Evolutionary conservation across 2,797 vertebrate species (phyloP), one percentile per base, ranked within the genome.

Genomic region (Sardinella longiceps): DNA sequence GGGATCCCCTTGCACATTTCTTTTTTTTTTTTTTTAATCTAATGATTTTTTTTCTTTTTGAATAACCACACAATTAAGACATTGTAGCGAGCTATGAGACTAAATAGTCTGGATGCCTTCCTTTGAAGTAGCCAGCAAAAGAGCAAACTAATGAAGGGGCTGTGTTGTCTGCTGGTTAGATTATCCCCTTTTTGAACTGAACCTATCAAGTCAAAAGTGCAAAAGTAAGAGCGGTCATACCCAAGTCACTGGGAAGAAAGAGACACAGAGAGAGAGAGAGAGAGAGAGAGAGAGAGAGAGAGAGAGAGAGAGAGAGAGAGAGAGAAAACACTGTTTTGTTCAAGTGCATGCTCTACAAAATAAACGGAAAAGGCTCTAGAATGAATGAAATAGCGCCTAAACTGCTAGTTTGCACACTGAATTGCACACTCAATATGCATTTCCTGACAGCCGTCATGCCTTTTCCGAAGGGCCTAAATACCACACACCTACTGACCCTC

Each of bases 131-230:
- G 30, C 30, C 66, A 39, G 66, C 30, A 33, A 74, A 74, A 74
- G 11, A 4, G 28, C 63, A 30, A 30, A 37, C 63, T 30, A 70
- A 70, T 70, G 66, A 74, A 70, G 63, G 28, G 66, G 66, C 66
- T 37, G 66, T 15, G 15, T 37, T 5, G 30, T 37, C 37, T 18
- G 30, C 66, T 74, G 66, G 12, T 74, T 74, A 39, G 66, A 74
- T 74, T 74, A 74, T 37, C 30, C 53, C 5, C 66, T 74, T 74
- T 74, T 74, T 74, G 33, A 74, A 74, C 66, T 74, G 66, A 74
- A 74, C 12, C 66, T 70, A 70, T 70, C 12, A 37, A 37, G 66
- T 74, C 30, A 74, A 74, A 74, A 37, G 66, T 37, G 66, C 66
- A 37, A 74, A 33, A 37, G 18, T 39, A 15, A 37, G 30, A 74